Base-by-base conservation (phyloP, 2,113 vertebrate species). In the Phaethornis superciliosus region DNA sequence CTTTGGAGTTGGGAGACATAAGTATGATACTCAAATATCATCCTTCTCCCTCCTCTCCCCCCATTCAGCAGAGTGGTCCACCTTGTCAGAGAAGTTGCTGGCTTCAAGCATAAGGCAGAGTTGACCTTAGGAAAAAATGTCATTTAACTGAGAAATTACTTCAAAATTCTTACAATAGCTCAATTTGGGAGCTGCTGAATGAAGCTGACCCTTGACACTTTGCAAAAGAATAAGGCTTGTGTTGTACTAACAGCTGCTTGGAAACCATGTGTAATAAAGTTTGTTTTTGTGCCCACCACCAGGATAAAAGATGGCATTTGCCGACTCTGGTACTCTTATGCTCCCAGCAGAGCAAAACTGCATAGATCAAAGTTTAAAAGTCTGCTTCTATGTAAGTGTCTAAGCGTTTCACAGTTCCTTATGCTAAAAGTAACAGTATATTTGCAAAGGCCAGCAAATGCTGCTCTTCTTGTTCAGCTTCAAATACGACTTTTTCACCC, bases 241-340 rank as follows among this genome's bases (percentile, higher is more conserved):
- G 88, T 97, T 95, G 49, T 92, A 78, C 92, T 75, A 95, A 95
- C 92, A 97, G 94, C 96, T 96, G 95, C 93, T 90, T 93, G 94
- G 96, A 95, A 97, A 89, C 82, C 85, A 70, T 86, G 82, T 93
- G 82, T 90, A 96, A 94, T 93, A 90, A 95, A 94, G 81, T 95
- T 96, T 95, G 95, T 6, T 74, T 96, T 91, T 94, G 76, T 94
- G 94, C 82, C 95, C 67, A 86, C 23, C 65, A 79, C 80, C 47
- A 90, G 82, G 89, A 86, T 88, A 75, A 95, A 90, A 96, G 93
- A 88, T 88, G 74, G 37, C 69, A 76, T 93, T 95, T 4, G 24
- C 72, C 30, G 0, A 32, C 72, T 92, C 70, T 93, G 76, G 79
- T 93, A 74, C 71, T 81, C 91, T 93, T 77, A 65, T 6, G 3